Evolutionary conservation across 2,113 vertebrate species (phyloP).

Genomic region (Rhinolophus ferrumequinum): DNA sequence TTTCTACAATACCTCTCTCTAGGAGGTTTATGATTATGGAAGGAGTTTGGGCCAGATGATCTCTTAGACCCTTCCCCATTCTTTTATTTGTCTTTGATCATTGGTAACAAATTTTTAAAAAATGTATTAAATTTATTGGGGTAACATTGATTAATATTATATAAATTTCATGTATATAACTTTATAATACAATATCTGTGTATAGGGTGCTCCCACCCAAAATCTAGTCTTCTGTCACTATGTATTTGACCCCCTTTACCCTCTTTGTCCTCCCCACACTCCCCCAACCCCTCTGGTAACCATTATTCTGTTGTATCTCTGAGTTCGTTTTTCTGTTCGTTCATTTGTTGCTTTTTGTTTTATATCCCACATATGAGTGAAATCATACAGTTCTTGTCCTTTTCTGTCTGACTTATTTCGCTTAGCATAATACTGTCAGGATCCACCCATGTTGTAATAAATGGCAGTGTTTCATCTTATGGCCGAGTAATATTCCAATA

Average conservation of each 20-base stretch:
- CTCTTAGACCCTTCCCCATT: background rate
- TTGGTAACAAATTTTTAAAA: background rate
- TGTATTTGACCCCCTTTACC: background rate
- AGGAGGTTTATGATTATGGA: background rate
- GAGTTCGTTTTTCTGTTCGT: background rate
- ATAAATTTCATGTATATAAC: background rate
- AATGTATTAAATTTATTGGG: background rate
- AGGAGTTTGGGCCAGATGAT: background rate
- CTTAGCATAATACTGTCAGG: background rate
- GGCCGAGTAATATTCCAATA: background rate
- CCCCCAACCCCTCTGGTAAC: background rate
- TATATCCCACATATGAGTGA: background rate
- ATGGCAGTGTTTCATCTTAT: background rate
- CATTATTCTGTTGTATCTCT: background rate
- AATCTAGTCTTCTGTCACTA: background rate
- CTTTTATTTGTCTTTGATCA: slow-evolving; percentile 7
- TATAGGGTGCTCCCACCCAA: background rate
- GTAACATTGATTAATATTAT: background rate
- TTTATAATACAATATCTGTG: background rate
- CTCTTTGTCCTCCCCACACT: background rate
- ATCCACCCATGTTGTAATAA: background rate
- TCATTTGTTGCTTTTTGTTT: background rate
- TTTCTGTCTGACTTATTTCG: background rate
- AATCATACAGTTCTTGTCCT: background rate
- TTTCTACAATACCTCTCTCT: background rate